These are phyloP conservation scores for Anoplius nigerrimus DNA, from an alignment of 2,888 invertebrate genomes.

Conservation along the genomic window DNA sequence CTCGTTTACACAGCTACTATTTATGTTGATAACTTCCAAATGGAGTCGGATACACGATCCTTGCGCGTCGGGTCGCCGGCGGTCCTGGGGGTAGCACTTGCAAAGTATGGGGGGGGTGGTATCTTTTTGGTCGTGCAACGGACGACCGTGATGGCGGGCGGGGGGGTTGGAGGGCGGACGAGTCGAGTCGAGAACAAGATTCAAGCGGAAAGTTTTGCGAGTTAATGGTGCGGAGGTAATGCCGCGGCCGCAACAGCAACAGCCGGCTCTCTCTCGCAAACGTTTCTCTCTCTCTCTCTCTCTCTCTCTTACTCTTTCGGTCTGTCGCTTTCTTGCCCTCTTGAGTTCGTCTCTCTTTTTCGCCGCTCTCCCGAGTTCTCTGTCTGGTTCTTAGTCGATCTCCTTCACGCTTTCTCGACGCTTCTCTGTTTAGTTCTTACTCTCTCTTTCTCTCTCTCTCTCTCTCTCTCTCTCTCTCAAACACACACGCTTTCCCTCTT, in stretches of 20 bases:
- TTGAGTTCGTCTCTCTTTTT: conserved; percentile 28
- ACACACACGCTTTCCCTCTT: conserved; percentile 26
- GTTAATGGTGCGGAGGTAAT: conserved; percentile 75
- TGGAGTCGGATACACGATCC: conserved; percentile 64
- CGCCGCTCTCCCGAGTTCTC: conserved; percentile 24
- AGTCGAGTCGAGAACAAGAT: conserved; percentile 72
- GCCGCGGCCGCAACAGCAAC: conserved; percentile 73
- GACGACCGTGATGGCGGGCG: neutral
- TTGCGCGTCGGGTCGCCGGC: conserved; percentile 48
- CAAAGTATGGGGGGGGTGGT: conserved; percentile 66
- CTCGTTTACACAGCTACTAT: conserved; percentile 63
- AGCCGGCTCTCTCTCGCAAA: conserved; percentile 62
- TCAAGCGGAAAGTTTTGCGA: conserved; percentile 74
- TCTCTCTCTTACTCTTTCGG: no score
- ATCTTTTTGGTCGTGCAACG: conserved; percentile 66
- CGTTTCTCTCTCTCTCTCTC: conserved; percentile 36
- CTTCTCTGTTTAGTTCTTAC: conserved; percentile 39
- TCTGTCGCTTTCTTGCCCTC: conserved; percentile 29
- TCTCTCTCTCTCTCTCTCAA: conserved; percentile 28
- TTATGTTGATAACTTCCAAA: conserved; percentile 70
- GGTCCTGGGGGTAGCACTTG: conserved; percentile 61
- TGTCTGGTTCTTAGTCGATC: conserved; percentile 32
- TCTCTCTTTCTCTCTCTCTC: conserved; percentile 25
- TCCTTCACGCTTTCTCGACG: conserved; percentile 34
- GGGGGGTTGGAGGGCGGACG: conserved; percentile 34